Evolutionary conservation across 2,888 invertebrate species (phyloP), one percentile per base, ranked within the genome.

Genomic region (Leptopilina drosophilae): DNA sequence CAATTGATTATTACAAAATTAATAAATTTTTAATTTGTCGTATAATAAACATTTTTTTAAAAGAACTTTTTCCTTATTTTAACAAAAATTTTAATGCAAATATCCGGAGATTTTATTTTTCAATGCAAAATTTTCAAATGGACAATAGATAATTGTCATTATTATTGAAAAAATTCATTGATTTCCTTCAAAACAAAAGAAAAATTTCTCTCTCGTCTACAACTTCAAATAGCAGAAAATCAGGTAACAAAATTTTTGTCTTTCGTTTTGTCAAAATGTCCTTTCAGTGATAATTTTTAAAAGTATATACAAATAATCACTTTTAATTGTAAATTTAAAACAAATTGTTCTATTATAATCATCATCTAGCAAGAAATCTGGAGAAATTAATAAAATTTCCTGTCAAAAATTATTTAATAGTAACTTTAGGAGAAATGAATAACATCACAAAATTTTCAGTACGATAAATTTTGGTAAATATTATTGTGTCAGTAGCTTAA

Each of bases 181-280:
- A 42, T 42, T 8, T 5, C 42, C 42, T 42, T 42, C 42, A 7
- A 67, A 67, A 67, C 46, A 46, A 73, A 73, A 53, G 53, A 73
- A 8, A 73, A 73, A 8, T 26, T 56, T 26, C n/a, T 1, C 33
- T 12, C 14, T 33, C n/a, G n/a, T 49, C 12, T 33, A 53, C 73
- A 73, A 73, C 56, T 53, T 56, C 40, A 56, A 56, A 26, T 33
- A 9, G 33, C 33, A 56, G 33, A 5, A 56, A 53, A 56, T 56
- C 40, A 73, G 33, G 26, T 56, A 73, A 73, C 56, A 73, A 69
- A 73, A 73, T 73, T 73, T 73, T 73, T 73, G 73, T 73, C 33
- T 56, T 9, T 73, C 53, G 53, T 53, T 33, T 56, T n/a, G 73
- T 56, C 26, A 73, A 73, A 33, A 73, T 73, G 56, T n/a, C n/a